Evolutionary conservation across 2,113 vertebrate genomes (phyloP).

Genomic region (Trematocara marginatum): DNA sequence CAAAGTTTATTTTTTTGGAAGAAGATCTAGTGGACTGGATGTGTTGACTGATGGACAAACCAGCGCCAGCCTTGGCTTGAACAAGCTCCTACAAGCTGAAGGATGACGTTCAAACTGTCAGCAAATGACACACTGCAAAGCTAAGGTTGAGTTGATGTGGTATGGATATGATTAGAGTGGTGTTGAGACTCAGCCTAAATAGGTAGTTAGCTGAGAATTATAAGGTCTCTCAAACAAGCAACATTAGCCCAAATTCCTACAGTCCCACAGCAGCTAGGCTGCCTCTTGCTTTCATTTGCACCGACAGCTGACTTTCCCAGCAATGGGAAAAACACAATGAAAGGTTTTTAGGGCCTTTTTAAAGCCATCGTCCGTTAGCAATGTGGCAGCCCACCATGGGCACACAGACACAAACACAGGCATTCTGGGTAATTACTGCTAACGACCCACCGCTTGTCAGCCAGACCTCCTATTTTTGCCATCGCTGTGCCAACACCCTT

Average conservation of each 20-base stretch:
- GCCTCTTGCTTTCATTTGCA: slow-evolving; percentile 25
- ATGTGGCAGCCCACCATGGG: slow-evolving; percentile 61
- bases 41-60: slow-evolving; percentile 14
- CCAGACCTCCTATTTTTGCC: slow-evolving; percentile 60
- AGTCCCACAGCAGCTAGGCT: slow-evolving; percentile 14
- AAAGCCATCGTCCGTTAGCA: slow-evolving; percentile 59
- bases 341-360: slow-evolving; percentile 54
- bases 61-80: slow-evolving; percentile 23
- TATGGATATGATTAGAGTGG: slow-evolving; percentile 55
- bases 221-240: slow-evolving; percentile 49
- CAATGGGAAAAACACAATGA: slow-evolving; percentile 56
- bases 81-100: slow-evolving; percentile 46
- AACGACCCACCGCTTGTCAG: slow-evolving; percentile 61
- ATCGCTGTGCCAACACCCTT: slow-evolving; percentile 62
- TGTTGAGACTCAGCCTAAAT: slow-evolving; percentile 45
- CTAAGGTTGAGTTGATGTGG: slow-evolving; percentile 46
- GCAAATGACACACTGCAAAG: slow-evolving; percentile 53
- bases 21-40: not conserved
- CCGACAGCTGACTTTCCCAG: slow-evolving; percentile 46
- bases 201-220: slow-evolving; percentile 45
- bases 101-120: slow-evolving; percentile 48
- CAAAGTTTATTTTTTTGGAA: not conserved
- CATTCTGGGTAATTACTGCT: slow-evolving; percentile 73
- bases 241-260: slow-evolving; percentile 25
- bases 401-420: slow-evolving; percentile 58